Evolutionary conservation across 2,888 invertebrate species (phyloP), one percentile per base, ranked within the genome.

Genomic region (Hirudinaria manillensis): DNA sequence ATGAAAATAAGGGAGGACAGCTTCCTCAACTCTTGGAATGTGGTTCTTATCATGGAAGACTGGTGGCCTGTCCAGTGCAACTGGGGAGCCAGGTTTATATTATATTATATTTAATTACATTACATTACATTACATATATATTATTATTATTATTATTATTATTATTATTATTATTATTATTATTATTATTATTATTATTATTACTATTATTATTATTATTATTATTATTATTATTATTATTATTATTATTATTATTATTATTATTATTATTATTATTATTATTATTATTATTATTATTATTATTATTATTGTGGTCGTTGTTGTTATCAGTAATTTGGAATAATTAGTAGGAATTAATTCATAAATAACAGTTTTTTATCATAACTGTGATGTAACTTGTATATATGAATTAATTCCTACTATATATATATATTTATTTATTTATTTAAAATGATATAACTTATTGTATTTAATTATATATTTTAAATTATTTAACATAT

Each of bases 1-100:
- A 85, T 86, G 85, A 83, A 81, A 79, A 83, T 86, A 38, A 79
- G 81, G 29, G 83, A 83, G 3, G 83, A 84, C n/a, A 83, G 80
- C 72, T 86, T 85, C 79, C 82, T 83, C 78, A 86, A 86, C 80
- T 85, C 85, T 0, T 86, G 85, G 85, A 86, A 86, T 77, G 83
- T 84, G 61, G 84, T 85, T 24, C 80, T 84, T 19, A 82, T 86
- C 68, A 83, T 83, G 70, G 84, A 83, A 0, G 84, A 85, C 76
- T 86, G 85, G 85, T 78, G 85, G 77, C 82, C 83, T 3, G 83
- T 86, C 7, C 85, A 85, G 80, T 85, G 85, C 76, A 84, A 85
- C 81, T 86, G 85, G 85, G 85, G 85, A 32, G 85, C 85, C 6
- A 83, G 84, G 84, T 84, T 16, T 55, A 36, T 68, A 34, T 45